These are phyloP conservation scores for Callyntrura sp. DNA, from an alignment of 2,888 invertebrate genomes.

Conservation along the genomic window DNA sequence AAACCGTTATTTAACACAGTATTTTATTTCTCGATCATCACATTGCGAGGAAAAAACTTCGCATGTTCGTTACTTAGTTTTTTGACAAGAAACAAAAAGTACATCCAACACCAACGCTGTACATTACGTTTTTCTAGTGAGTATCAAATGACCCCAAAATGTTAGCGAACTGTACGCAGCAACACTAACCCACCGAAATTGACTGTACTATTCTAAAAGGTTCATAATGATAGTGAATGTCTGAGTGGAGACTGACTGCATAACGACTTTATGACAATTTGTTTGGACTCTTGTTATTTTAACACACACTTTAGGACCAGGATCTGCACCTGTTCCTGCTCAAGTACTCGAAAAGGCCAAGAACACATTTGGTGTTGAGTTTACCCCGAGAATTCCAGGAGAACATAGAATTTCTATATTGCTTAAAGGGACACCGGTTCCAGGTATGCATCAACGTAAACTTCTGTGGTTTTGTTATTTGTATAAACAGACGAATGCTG, in stretches of 20 bases:
- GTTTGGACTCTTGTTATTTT: constrained; percentile 78
- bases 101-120: not conserved
- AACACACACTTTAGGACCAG: constrained; percentile 87
- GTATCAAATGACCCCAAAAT: constrained; percentile 56
- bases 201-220: constrained; percentile 42
- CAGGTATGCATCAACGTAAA: constrained; percentile 85
- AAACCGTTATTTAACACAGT: not conserved
- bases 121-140: not conserved
- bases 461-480: not conserved
- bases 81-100: not conserved
- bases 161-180: constrained; percentile 25
- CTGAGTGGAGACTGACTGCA: constrained; percentile 68
- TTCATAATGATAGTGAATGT: not conserved
- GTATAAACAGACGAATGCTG: not conserved
- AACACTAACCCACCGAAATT: constrained; percentile 67
- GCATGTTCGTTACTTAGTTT: not conserved
- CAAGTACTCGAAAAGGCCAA: constrained; percentile 98
- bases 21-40: not conserved
- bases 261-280: constrained; percentile 68
- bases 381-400: constrained; percentile 86
- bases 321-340: constrained; percentile 92
- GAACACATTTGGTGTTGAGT: constrained; percentile 97
- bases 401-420: constrained; percentile 90
- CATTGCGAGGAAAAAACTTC: not conserved
- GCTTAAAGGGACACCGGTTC: constrained; percentile 82